A percentile compares a stretch with the other conserved stretches of the same genome.
These are phyloP conservation scores for Cheilosia grossa DNA, from an alignment of 2,888 invertebrate genomes.

Conservation along the genomic window DNA sequence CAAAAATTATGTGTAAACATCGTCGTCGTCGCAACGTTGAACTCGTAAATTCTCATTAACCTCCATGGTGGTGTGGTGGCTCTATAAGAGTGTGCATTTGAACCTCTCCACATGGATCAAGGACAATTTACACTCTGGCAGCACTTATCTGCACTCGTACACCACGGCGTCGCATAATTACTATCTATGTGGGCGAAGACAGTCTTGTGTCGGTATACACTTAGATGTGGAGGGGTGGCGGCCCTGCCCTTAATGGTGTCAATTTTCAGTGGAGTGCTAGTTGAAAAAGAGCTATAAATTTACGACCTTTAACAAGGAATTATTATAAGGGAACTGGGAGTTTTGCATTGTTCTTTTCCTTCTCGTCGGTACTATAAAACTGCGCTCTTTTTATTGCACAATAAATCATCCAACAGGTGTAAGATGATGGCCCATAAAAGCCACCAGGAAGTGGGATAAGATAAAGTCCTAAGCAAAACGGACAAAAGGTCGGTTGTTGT, in stretches of 20 bases:
- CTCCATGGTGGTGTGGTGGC: conserved; percentile 27
- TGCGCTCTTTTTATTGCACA: conserved; percentile 25
- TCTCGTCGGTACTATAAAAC: background rate
- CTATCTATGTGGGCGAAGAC: conserved; percentile 31
- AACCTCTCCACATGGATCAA: conserved; percentile 67
- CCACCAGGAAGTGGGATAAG: conserved; percentile 55
- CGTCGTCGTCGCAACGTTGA: conserved; percentile 50
- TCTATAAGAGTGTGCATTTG: conserved; percentile 36
- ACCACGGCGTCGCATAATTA: conserved; percentile 42
- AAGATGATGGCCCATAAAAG: conserved; percentile 63
- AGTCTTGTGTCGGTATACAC: background rate
- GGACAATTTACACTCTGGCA: conserved; percentile 63
- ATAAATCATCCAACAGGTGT: conserved; percentile 73
- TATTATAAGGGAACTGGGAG: conserved; percentile 6
- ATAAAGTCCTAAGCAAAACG: conserved; percentile 39
- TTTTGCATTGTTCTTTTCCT: conserved; percentile 28
- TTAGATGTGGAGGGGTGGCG: background rate
- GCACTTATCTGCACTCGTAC: conserved; percentile 68
- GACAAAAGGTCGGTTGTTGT: conserved; percentile 26
- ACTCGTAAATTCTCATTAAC: conserved; percentile 74
- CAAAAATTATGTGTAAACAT: conserved; percentile 41
- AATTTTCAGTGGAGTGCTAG: conserved; percentile 23
- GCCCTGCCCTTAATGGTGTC: conserved; percentile 42
- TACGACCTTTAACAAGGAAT: conserved; percentile 46
- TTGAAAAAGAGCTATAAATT: conserved; percentile 26